Conservation (phyloP, 2,888 invertebrate species). For the Rotaria macrura region DNA sequence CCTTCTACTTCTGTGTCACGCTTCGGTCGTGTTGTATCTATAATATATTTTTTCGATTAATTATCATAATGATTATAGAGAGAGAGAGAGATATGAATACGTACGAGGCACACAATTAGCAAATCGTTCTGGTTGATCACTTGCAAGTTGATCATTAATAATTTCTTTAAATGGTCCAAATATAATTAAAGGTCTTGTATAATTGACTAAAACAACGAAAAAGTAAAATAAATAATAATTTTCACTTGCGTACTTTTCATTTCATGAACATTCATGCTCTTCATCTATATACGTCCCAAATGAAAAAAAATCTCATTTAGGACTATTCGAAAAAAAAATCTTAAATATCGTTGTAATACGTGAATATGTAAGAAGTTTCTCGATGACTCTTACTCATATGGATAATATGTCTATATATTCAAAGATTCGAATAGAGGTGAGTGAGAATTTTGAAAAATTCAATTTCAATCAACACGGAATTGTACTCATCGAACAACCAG, state of each 20-base stretch:
- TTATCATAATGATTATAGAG: neutral
- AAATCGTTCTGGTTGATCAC: conserved; percentile 94
- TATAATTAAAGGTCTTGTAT: conserved; percentile 93
- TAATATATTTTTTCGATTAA: neutral
- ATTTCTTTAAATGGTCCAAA: conserved; percentile 95
- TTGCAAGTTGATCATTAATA: conserved; percentile 96
- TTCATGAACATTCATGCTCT: neutral
- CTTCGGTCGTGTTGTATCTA: conserved; percentile 76
- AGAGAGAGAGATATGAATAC: conserved; percentile 47
- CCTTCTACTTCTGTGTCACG: conserved; percentile 93
- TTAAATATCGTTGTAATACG: too few species aligned
- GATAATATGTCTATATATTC: too few species aligned
- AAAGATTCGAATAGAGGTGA: too few species aligned
- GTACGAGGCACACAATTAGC: conserved; percentile 99
- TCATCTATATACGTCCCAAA: too few species aligned
- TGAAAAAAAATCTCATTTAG: too few species aligned
- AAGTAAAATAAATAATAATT: neutral
- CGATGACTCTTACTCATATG: too few species aligned
- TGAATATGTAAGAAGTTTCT: too few species aligned
- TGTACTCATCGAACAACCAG: too few species aligned
- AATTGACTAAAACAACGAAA: conserved; percentile 56
- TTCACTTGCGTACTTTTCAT: neutral
- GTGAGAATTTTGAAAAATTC: too few species aligned
- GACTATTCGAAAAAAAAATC: too few species aligned
- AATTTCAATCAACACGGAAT: too few species aligned